Evolutionary conservation across 2,797 vertebrate species (phyloP).

Genomic region (Urosaurus nigricauda): DNA sequence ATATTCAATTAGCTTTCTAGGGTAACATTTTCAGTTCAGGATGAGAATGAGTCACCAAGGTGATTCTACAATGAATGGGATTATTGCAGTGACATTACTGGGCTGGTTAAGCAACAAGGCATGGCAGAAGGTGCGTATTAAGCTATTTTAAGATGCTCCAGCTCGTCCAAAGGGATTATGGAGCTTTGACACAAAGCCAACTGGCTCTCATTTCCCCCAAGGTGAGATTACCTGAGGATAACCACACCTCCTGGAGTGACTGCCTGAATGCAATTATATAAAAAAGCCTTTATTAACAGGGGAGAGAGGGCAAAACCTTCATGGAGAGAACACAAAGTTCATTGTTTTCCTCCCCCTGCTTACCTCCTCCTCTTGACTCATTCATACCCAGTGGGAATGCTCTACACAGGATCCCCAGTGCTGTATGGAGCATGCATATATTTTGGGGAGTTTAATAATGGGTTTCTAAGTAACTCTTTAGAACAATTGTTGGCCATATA

Average conservation of each 20-base stretch:
- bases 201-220: constrained; percentile 44
- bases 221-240: constrained; percentile 55
- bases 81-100: constrained; percentile 50
- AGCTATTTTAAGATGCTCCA: constrained; percentile 69
- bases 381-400: constrained; percentile 49
- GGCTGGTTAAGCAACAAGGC: constrained; percentile 67
- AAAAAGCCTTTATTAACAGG: constrained; percentile 61
- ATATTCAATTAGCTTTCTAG: constrained; percentile 39
- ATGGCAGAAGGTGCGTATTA: constrained; percentile 56
- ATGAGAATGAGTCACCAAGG: constrained; percentile 43
- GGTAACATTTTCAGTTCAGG: constrained; percentile 22
- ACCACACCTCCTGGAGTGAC: constrained; percentile 56
- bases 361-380: constrained; percentile 49
- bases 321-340: constrained; percentile 70
- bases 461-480: constrained; percentile 50
- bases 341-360: constrained; percentile 67
- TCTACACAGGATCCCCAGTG: constrained; percentile 29
- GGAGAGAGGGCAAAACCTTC: constrained; percentile 53
- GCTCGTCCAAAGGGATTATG: constrained; percentile 57
- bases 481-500: neutral
- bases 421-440: constrained; percentile 13
- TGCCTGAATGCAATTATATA: constrained; percentile 65
- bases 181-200: constrained; percentile 53
- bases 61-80: constrained; percentile 46
- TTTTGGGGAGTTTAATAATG: constrained; percentile 61